phyloP scores from a whole-genome alignment of 2,888 invertebrate genomes.

The Drosophila percnosoma region DNA sequence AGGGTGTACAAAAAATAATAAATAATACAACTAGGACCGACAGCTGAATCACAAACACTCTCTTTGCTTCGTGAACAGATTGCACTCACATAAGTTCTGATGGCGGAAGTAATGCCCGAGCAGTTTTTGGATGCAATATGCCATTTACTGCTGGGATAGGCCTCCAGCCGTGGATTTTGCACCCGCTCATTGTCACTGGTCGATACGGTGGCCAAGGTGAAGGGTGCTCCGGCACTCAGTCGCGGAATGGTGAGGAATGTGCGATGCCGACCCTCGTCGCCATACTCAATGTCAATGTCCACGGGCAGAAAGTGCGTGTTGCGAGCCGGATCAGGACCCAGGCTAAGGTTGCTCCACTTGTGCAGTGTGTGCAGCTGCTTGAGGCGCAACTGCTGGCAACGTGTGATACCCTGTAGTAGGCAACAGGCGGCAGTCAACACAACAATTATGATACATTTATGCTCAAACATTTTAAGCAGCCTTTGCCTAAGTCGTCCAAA shows the following conservation, averaged over 20 bases:
- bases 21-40: background rate
- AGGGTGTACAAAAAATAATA: background rate
- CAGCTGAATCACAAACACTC: background rate
- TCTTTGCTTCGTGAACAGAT: background rate
- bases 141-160: slow-evolving; percentile 89
- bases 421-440: slow-evolving; percentile 20
- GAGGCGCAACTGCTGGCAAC: slow-evolving; percentile 52
- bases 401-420: background rate
- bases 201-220: slow-evolving; percentile 88
- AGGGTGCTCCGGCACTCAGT: slow-evolving; percentile 89
- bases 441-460: slow-evolving; percentile 20
- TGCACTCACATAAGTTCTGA: slow-evolving; percentile 88
- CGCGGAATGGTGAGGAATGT: slow-evolving; percentile 91
- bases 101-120: slow-evolving; percentile 90
- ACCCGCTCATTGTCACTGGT: slow-evolving; percentile 67
- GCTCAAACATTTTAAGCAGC: slow-evolving; percentile 33
- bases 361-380: slow-evolving; percentile 86
- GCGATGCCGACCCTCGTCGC: slow-evolving; percentile 84
- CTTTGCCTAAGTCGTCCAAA: slow-evolving; percentile 62
- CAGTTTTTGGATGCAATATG: slow-evolving; percentile 87
- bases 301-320: slow-evolving; percentile 87
- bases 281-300: slow-evolving; percentile 82
- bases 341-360: slow-evolving; percentile 89
- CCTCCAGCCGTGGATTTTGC: slow-evolving; percentile 85
- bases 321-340: slow-evolving; percentile 87